Percentiles rank a stretch among this genome's conserved stretches.
These are phyloP conservation scores for Chiloscyllium punctatum DNA, from an alignment of 2,797 vertebrate species.

Conservation along the genomic window DNA sequence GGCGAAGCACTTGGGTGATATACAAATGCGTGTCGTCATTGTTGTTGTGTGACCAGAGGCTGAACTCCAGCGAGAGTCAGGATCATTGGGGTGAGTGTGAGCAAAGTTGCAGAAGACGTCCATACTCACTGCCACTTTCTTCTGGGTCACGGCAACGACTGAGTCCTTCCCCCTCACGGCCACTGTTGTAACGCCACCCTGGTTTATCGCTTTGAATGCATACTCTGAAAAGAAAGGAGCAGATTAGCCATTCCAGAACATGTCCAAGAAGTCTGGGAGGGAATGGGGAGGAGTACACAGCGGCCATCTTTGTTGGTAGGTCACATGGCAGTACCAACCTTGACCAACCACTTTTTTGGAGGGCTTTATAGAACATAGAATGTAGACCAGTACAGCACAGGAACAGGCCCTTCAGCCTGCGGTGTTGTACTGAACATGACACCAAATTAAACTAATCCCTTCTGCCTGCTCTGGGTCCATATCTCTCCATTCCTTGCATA, in stretches of 20 bases:
- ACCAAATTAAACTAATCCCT: no score
- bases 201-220: constrained; percentile 68
- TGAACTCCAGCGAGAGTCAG: background rate
- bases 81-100: background rate
- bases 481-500: no score
- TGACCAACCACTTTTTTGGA: background rate
- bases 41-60: background rate
- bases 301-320: background rate
- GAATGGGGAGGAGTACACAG: background rate
- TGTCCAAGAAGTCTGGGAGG: background rate
- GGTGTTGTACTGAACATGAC: no score
- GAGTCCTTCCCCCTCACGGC: constrained; percentile 60
- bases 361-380: no score
- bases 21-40: background rate
- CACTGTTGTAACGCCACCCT: constrained; percentile 61
- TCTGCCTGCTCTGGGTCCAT: no score
- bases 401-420: no score
- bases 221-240: constrained; percentile 55
- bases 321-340: background rate
- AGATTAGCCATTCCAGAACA: background rate
- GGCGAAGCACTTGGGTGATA: background rate
- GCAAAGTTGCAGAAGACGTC: background rate
- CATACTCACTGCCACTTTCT: constrained; percentile 63
- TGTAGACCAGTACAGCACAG: no score
- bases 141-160: constrained; percentile 63